Conservation (phyloP, 2,797 vertebrate genomes). For the Enteromius afrohamiltoni region DNA sequence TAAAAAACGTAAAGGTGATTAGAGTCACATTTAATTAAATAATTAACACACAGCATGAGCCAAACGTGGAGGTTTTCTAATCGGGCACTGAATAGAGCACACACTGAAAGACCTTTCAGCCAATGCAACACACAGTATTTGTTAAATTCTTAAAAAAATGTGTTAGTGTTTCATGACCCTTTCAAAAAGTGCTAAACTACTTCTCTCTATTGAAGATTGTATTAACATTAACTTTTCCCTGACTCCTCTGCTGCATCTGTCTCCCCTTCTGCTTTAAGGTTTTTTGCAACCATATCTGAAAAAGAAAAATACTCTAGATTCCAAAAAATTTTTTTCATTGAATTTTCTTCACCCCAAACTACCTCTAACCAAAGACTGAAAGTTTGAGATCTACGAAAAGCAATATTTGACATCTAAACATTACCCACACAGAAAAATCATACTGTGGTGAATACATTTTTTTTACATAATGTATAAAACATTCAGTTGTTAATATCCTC, state of each 20-base stretch:
- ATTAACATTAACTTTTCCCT: neutral
- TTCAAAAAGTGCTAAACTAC: neutral
- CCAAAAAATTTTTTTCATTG: neutral
- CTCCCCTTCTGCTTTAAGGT: neutral
- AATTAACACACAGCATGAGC: neutral
- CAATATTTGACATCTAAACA: constrained; percentile 14
- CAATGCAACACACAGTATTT: neutral
- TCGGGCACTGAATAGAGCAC: neutral
- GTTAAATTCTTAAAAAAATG: neutral
- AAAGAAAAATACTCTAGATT: neutral
- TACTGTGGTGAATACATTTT: neutral
- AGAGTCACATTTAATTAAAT: neutral
- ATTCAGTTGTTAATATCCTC: neutral
- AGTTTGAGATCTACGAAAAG: neutral
- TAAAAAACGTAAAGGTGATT: neutral
- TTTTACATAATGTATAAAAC: neutral
- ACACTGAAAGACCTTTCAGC: neutral
- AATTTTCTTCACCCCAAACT: constrained; percentile 5
- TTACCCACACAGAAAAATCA: neutral
- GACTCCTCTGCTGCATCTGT: neutral
- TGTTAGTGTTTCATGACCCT: constrained; percentile 6
- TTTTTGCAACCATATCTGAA: neutral
- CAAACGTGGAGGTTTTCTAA: neutral
- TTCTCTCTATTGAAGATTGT: neutral
- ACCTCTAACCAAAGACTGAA: constrained; percentile 36